phyloP scores from a whole-genome alignment of 2,888 invertebrate genomes.

The Phania funesta region DNA sequence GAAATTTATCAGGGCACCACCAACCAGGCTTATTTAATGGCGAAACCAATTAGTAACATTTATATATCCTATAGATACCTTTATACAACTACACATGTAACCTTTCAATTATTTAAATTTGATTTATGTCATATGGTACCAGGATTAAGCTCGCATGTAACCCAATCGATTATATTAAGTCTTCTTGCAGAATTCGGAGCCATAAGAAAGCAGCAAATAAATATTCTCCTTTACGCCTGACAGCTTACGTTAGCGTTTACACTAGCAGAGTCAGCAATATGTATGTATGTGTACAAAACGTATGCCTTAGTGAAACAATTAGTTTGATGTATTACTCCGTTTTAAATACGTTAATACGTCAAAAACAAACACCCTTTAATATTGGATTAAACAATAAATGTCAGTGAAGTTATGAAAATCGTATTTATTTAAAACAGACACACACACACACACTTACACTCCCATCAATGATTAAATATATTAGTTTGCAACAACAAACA shows the following conservation, averaged over 20 bases:
- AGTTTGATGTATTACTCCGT: too few species aligned
- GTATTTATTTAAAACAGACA: background rate
- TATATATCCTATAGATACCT: constrained; percentile 60
- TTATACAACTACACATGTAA: constrained; percentile 1
- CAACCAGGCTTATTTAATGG: constrained; percentile 73
- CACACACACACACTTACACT: background rate
- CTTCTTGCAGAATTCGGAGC: too few species aligned
- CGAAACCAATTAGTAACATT: constrained; percentile 73
- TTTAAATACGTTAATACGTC: too few species aligned
- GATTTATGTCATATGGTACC: background rate
- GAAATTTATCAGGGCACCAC: constrained; percentile 75
- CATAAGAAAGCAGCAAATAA: too few species aligned
- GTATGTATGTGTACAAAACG: too few species aligned
- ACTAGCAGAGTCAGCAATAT: too few species aligned
- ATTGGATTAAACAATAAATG: too few species aligned
- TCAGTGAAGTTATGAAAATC: too few species aligned
- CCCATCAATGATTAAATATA: constrained; percentile 40
- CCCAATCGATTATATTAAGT: constrained; percentile 22
- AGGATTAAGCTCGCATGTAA: background rate
- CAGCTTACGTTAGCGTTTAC: too few species aligned
- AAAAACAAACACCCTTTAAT: too few species aligned
- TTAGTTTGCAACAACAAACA: constrained; percentile 22
- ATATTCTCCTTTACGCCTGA: too few species aligned
- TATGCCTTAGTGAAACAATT: too few species aligned
- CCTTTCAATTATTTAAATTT: constrained; percentile 41